Conservation (phyloP, 2,797 vertebrate species). For the Champsocephalus esox region DNA sequence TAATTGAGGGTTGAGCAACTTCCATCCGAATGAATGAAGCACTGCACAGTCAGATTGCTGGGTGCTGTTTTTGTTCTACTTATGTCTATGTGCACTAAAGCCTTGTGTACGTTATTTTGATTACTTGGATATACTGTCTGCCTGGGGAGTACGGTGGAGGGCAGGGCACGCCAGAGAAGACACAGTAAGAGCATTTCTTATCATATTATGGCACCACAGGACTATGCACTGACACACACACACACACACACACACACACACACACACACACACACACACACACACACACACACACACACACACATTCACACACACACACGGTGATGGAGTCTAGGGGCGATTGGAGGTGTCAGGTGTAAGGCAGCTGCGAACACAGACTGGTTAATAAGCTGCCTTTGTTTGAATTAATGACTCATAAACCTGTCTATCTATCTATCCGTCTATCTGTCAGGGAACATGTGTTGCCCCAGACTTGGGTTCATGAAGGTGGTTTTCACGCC, state of each 20-base stretch:
- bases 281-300: constrained; percentile 22
- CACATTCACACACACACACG: constrained; percentile 12
- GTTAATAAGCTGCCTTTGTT: constrained; percentile 80
- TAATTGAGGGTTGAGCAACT: background rate
- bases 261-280: too few species aligned
- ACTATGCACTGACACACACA: background rate
- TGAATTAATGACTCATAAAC: constrained; percentile 82
- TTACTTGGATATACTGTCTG: constrained; percentile 15
- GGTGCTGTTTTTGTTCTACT: background rate
- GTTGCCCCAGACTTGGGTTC: constrained; percentile 33
- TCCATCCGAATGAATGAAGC: background rate
- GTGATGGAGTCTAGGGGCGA: constrained; percentile 66
- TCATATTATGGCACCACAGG: constrained; percentile 41
- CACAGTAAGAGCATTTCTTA: constrained; percentile 43
- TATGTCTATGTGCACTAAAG: background rate
- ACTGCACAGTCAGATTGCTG: background rate
- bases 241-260: background rate
- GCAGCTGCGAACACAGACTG: constrained; percentile 78
- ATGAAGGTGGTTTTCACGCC: constrained; percentile 26
- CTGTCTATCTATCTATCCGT: constrained; percentile 52
- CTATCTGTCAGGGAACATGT: constrained; percentile 51
- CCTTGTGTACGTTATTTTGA: background rate
- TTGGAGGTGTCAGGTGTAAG: constrained; percentile 78
- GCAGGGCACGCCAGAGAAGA: constrained; percentile 3
- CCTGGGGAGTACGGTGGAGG: background rate